phyloP scores from a whole-genome alignment of 2,797 vertebrate genomes.

The Sitta carolinensis region DNA sequence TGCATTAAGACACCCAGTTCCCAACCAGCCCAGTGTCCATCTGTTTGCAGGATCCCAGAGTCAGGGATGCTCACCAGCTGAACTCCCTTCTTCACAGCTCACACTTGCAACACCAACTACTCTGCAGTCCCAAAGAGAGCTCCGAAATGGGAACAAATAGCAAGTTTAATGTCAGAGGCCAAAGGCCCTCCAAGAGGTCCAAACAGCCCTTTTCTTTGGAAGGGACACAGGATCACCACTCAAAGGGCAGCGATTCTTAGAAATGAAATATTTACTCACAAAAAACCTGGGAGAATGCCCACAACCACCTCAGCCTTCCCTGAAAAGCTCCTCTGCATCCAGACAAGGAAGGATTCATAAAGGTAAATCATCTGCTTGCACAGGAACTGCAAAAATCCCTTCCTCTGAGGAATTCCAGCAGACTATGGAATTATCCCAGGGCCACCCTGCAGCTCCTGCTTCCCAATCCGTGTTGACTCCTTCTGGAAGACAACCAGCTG shows the following conservation, averaged over 20 bases:
- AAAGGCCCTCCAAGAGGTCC: background rate
- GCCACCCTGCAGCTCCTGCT: background rate
- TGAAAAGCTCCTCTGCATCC: background rate
- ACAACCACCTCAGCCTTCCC: background rate
- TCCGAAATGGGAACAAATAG: background rate
- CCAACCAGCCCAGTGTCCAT: background rate
- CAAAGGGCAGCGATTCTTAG: background rate
- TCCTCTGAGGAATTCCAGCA: background rate
- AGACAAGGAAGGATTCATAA: background rate
- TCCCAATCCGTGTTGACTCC: fast-evolving
- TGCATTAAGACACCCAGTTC: background rate
- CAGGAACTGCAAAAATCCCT: background rate
- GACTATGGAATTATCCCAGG: fast-evolving
- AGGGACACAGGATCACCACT: background rate
- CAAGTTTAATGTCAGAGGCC: background rate
- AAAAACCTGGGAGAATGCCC: background rate
- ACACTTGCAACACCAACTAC: background rate
- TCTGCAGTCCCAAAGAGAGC: background rate
- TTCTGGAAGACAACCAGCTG: background rate
- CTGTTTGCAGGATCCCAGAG: fast-evolving
- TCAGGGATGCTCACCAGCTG: background rate
- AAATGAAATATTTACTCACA: constrained; percentile 2
- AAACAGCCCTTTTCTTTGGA: background rate
- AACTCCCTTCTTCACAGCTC: background rate
- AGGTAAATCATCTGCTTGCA: background rate